Evolutionary conservation across 2,797 vertebrate species (phyloP).

Genomic region (Psittacula derbiana): DNA sequence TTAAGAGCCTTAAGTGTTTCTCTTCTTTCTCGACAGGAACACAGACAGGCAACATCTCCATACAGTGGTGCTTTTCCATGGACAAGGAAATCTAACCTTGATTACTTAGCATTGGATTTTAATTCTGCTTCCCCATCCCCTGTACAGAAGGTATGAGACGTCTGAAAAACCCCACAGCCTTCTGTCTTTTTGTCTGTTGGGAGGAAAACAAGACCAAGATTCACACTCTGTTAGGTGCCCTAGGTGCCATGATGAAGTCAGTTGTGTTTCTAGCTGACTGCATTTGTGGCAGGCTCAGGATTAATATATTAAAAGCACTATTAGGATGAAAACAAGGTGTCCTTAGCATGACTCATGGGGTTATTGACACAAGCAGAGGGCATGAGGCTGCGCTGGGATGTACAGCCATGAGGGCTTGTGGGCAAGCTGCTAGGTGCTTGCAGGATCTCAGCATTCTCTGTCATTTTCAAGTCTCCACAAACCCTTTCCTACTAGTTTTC

Average conservation of each 20-base stretch:
- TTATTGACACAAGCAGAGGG: background rate
- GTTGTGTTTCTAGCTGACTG: background rate
- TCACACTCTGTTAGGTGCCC: background rate
- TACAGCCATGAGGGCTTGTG: background rate
- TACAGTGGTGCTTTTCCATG: constrained; percentile 76
- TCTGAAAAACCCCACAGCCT: background rate
- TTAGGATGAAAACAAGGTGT: background rate
- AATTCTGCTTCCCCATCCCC: constrained; percentile 91
- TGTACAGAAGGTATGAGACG: constrained; percentile 86
- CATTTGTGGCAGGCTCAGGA: background rate
- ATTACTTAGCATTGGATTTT: constrained; percentile 96
- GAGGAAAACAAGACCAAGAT: background rate
- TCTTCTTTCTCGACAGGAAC: constrained; percentile 76
- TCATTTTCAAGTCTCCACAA: background rate
- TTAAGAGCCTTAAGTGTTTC: constrained; percentile 37
- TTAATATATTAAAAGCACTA: background rate
- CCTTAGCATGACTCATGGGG: accelerated
- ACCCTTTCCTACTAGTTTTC: background rate
- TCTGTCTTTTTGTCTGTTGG: background rate
- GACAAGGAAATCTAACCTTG: constrained; percentile 85
- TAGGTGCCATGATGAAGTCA: background rate
- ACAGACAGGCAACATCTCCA: constrained; percentile 71
- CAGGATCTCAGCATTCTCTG: background rate
- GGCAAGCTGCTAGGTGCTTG: background rate
- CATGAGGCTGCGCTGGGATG: accelerated